Base-by-base conservation (phyloP, 1,140 invertebrate species). In the Hyles euphorbiae region DNA sequence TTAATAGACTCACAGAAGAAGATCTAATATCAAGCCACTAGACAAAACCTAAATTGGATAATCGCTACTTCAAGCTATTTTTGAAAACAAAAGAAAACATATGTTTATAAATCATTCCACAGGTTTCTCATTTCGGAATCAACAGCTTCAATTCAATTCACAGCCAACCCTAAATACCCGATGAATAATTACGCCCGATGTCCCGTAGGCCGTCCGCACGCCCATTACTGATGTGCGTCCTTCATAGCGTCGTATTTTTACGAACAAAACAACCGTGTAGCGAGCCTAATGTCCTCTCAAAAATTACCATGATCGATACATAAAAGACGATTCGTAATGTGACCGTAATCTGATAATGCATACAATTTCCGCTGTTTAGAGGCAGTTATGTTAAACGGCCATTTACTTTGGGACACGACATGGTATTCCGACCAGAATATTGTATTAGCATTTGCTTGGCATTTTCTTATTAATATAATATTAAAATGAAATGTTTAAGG, bases 161-260 rank as follows among this genome's bases (percentile, higher is more conserved):
- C 10, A 48, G 55, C 32, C 60, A 61, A 44, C 63, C 63, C 63
- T 65, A 59, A 5, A 34, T 10, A 52, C 46, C 22, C 12, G 48
- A 61, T 65, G 59, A 65, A 61, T 65, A 65, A 61, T 65, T 60
- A 36, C 46, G 54, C 48, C 10, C 43, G 56, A 58, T 65, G 63
- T 57, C 58, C 52, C 56, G 47, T 47, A 50, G 59, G 48, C 57
- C 49, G 52, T 43, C 45, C 44, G 53, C 47, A 52, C 22, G 48
- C 44, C 48, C 64, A 59, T 61, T 66, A 68, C 64, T 68, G 61
- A 68, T 68, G 59, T 36, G 59, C 53, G 53, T 51, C 63, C 65
- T 53, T 68, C 58, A 64, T 53, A 62, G 49, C 58, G 51, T 52
- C 53, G 34, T 45, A 46, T 54, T 12, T 22, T 34, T 33, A n/a